Evolutionary conservation across 1,140 invertebrate species (phyloP).

Genomic region (Solenopsis fugax): DNA sequence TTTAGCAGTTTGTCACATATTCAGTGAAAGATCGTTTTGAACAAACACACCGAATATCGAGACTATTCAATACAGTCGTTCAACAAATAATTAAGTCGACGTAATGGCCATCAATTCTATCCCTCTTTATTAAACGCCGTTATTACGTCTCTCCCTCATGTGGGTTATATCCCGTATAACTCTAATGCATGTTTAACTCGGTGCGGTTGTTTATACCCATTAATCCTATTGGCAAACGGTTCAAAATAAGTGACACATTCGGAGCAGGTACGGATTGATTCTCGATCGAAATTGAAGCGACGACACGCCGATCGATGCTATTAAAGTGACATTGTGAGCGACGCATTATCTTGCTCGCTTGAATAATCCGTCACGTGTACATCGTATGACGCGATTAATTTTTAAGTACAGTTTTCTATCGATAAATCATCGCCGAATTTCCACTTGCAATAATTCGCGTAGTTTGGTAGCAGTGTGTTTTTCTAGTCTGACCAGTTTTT

Average conservation of each 20-base stretch:
- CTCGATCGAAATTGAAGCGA: constrained; percentile 32
- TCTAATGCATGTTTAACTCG: constrained; percentile 57
- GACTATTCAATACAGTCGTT: constrained; percentile 5
- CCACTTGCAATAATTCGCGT: background rate
- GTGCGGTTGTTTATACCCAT: constrained; percentile 57
- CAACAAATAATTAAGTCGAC: constrained; percentile 40
- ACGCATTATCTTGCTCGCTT: constrained; percentile 1
- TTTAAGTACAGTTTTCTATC: constrained; percentile 5
- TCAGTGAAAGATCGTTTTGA: background rate
- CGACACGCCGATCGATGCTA: constrained; percentile 17
- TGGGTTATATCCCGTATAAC: background rate
- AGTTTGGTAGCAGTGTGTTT: background rate
- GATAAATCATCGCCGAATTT: constrained; percentile 33
- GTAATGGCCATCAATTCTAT: constrained; percentile 36
- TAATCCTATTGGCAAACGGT: constrained; percentile 51
- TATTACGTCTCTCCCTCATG: background rate
- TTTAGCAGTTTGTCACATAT: background rate
- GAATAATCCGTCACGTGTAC: constrained; percentile 10
- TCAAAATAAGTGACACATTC: constrained; percentile 35
- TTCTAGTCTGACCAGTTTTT: background rate
- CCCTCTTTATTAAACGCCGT: constrained; percentile 44
- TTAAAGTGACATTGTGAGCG: constrained; percentile 31
- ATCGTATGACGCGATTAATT: constrained; percentile 10
- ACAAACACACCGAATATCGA: background rate
- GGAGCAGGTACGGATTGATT: constrained; percentile 13